Base-by-base conservation (phyloP, 2,888 invertebrate genomes). In the Chalcosyrphus nemorum region DNA sequence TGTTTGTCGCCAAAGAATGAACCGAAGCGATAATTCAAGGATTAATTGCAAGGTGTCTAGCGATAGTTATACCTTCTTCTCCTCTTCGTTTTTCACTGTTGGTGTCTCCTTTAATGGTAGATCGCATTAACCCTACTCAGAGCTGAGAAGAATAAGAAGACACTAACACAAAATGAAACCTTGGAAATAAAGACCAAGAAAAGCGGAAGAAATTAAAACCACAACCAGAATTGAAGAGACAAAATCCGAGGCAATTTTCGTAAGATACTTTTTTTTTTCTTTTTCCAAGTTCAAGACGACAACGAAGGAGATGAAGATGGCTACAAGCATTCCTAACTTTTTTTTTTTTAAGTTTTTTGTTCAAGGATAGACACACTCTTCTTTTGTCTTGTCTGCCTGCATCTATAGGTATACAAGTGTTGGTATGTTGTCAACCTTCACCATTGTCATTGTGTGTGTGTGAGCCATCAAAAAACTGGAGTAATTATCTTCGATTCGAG, bases 401-500 rank as follows among this genome's bases (percentile, higher is more conserved):
- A 41, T 24, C 5, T 47, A 47, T 1, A 56, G 29, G 7, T 17
- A 52, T 7, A 3, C 32, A 27, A n/a, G 35, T 2, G 35, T 50
- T n/a, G n/a, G 32, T 41, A 24, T 41, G 38, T 61, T 57, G n/a
- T 38, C 11, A 65, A 52, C 21, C 13, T 35, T 52, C n/a, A n/a
- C 21, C n/a, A n/a, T n/a, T n/a, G n/a, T n/a, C 29, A 41, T 59
- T 59, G 6, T 50, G 35, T 68, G 45, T 61, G 70, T 50, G 70
- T 50, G 61, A 63, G 35, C 52, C 68, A 68, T 56, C 27, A 63
- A 71, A 85, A 76, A 85, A 75, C 61, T 71, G 63, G 71, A 81
- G 86, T 86, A 86, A 86, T 86, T 86, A 86, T 86, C 86, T 81
- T 86, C 86, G 78, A 82, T 81, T 85, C 65, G 57, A 86, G 86